These are phyloP conservation scores for Centropus bengalensis DNA, from an alignment of 2,113 vertebrate species.

Conservation along the genomic window DNA sequence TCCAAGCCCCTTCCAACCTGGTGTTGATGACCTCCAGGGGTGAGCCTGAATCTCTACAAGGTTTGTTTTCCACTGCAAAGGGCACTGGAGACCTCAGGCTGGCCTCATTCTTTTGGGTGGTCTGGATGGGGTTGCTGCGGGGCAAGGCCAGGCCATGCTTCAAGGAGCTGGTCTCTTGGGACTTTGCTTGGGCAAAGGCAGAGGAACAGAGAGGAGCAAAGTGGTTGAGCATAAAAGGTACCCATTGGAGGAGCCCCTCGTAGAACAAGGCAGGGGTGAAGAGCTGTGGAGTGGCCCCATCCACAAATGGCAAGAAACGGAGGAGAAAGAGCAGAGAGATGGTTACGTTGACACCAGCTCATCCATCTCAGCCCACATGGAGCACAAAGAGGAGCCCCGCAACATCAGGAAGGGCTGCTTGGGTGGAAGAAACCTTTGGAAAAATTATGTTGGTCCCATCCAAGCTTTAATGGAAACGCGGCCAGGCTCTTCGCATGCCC, in stretches of 20 bases:
- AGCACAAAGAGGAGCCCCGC: background rate
- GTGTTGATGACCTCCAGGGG: too few relatives aligned
- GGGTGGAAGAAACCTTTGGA: background rate
- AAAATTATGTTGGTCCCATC: accelerated
- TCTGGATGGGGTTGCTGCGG: background rate
- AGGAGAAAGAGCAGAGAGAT: constrained; percentile 59
- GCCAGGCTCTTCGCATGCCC: background rate
- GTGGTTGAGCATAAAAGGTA: constrained; percentile 58
- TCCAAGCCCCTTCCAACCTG: too few relatives aligned
- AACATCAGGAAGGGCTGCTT: background rate
- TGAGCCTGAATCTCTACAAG: background rate
- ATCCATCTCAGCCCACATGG: background rate
- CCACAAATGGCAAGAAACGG: constrained; percentile 5
- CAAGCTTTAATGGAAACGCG: background rate
- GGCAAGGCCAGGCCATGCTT: background rate
- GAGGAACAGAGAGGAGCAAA: background rate
- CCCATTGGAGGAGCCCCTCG: constrained; percentile 86
- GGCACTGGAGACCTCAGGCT: background rate
- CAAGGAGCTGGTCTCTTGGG: background rate
- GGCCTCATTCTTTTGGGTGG: background rate
- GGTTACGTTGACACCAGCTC: background rate
- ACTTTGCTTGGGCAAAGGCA: background rate
- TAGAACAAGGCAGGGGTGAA: constrained; percentile 78
- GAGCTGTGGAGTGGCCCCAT: constrained; percentile 72
- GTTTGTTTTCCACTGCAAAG: too few relatives aligned